These are phyloP conservation scores for Drosophila lacteicornis DNA, from an alignment of 1,140 invertebrate genomes.

Conservation along the genomic window DNA sequence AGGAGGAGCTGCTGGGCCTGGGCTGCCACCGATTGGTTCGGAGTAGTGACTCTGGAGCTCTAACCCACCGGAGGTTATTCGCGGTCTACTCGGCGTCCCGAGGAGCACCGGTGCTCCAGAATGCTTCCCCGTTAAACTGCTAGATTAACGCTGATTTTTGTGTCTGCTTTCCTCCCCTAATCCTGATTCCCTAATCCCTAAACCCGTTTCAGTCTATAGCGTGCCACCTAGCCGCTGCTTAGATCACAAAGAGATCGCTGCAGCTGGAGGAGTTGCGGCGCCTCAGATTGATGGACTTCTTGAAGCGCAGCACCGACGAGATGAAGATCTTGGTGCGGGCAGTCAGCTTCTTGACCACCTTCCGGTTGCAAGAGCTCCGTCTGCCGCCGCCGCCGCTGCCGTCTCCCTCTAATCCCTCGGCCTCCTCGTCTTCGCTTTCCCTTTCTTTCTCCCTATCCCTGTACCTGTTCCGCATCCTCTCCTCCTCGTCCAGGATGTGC, in stretches of 20 bases:
- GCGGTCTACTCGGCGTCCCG: too few relatives aligned
- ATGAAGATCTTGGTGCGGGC: constrained; percentile 76
- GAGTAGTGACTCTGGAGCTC: too few relatives aligned
- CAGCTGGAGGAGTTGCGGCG: constrained; percentile 79
- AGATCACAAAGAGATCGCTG: constrained; percentile 83
- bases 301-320: constrained; percentile 78
- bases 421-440: constrained; percentile 32
- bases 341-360: constrained; percentile 78
- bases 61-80: too few relatives aligned
- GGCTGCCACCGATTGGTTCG: too few relatives aligned
- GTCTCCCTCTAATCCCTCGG: not conserved
- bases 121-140: not conserved
- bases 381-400: constrained; percentile 6
- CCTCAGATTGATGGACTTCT: constrained; percentile 70
- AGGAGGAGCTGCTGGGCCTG: too few relatives aligned
- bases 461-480: not conserved
- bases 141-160: not conserved
- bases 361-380: constrained; percentile 63
- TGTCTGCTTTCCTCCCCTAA: not conserved
- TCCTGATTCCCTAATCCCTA: not conserved
- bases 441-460: constrained; percentile 6
- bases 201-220: constrained; percentile 31
- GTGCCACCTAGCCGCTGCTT: constrained; percentile 15
- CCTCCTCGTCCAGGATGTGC: constrained; percentile 10
- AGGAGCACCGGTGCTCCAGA: too few relatives aligned